These are phyloP conservation scores for Andrena praecox DNA, from an alignment of 2,888 invertebrate genomes.

Conservation along the genomic window DNA sequence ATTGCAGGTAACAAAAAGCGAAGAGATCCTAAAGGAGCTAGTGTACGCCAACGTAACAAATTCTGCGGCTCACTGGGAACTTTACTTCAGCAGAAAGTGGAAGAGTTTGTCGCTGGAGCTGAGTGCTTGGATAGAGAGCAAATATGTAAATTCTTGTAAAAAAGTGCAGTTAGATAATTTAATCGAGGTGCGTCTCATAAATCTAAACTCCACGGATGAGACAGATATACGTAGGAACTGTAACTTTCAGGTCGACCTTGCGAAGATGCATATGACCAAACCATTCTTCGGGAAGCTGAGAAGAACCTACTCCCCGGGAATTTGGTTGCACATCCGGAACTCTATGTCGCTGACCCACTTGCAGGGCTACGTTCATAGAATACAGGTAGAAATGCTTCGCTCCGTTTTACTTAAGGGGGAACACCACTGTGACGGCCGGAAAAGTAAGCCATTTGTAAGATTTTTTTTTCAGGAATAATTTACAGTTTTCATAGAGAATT, in stretches of 20 bases:
- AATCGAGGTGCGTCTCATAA: constrained; percentile 85
- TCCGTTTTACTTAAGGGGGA: not conserved
- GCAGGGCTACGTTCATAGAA: constrained; percentile 89
- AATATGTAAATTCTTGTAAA: constrained; percentile 89
- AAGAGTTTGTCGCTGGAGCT: constrained; percentile 91
- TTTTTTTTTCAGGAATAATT: too few relatives aligned
- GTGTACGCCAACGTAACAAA: constrained; percentile 89
- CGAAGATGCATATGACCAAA: constrained; percentile 94
- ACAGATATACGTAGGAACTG: not conserved
- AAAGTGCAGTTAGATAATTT: constrained; percentile 92
- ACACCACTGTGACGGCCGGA: too few relatives aligned
- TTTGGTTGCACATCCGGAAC: constrained; percentile 91
- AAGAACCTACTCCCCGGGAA: constrained; percentile 90
- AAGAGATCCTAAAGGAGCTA: constrained; percentile 87
- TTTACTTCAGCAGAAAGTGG: constrained; percentile 92
- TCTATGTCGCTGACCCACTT: constrained; percentile 89
- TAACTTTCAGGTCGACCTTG: constrained; percentile 89
- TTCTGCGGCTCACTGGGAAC: constrained; percentile 92
- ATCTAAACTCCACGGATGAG: not conserved
- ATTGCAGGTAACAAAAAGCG: constrained; percentile 70
- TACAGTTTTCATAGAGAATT: too few relatives aligned
- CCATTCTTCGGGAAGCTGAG: constrained; percentile 93
- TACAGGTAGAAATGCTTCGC: constrained; percentile 85
- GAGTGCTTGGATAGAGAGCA: constrained; percentile 93
- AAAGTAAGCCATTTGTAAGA: too few relatives aligned